Base-by-base conservation (phyloP, 2,113 vertebrate species). In the Hemicordylus capensis region DNA sequence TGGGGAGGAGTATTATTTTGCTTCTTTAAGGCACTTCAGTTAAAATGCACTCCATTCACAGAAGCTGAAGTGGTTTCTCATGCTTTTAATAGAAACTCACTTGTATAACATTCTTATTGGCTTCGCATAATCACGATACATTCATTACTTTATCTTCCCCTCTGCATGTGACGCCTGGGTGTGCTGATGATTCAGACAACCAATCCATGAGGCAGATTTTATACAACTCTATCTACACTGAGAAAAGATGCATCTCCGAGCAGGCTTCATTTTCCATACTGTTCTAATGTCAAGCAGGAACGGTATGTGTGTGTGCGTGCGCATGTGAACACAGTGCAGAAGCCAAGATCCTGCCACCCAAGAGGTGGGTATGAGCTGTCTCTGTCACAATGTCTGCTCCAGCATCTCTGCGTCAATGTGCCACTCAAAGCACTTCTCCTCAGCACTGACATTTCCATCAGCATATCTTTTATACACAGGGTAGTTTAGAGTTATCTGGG, bases 1-100 rank as follows among this genome's bases (percentile, higher is more conserved):
- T n/a, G n/a, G n/a, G 31, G 70, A 89, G 89, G 77, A 3, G 24
- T 20, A 1, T 42, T 20, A 81, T 46, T 76, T 81, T 66, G 51
- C 76, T 90, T 89, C 87, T 56, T 69, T 44, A 44, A 85, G 26
- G 15, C 54, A 67, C 61, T 80, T 81, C 72, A 85, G 24, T 80
- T 0, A 37, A 67, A 88, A 85, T 59, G 19, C 63, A 63, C 75
- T 89, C 66, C 85, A 42, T 37, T 78, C 93, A 73, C 61, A 82
- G 89, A 39, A 76, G 79, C 67, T 48, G n/a, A 92, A 90, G 75
- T 14, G 1, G 2, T 84, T 84, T 91, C 75, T 58, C n/a, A 58
- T 85, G 81, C 70, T 39, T 82, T 76, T 67, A 8, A 44, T 20
- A 48, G 74, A 85, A 77, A 77, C 44, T 85, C 39, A 70, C 42